A percentile compares a stretch with the other conserved stretches of the same genome.
phyloP scores from a whole-genome alignment of 2,888 invertebrate genomes.

The Thecophora atra region DNA sequence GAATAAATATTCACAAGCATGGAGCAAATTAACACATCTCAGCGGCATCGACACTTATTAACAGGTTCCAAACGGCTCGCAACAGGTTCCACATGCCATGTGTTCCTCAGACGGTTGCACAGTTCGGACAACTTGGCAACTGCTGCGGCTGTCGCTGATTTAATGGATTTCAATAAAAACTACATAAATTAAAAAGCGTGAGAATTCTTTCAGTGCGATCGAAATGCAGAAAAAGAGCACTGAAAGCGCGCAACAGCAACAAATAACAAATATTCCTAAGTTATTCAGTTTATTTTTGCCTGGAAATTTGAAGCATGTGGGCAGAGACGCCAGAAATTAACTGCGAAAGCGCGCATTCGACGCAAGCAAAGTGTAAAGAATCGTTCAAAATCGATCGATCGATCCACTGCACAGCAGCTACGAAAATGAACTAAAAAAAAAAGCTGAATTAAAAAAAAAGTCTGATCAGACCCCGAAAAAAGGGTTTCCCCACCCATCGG shows the following conservation, averaged over 20 bases:
- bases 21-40: conserved; percentile 10
- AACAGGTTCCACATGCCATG: conserved; percentile 4
- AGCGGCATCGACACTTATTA: neutral
- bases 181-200: conserved; percentile 36
- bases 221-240: neutral
- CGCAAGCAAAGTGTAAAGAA: conserved; percentile 40
- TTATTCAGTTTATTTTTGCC: neutral
- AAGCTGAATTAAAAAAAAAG: neutral
- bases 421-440: neutral
- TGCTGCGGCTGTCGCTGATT: conserved; percentile 1
- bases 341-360: conserved; percentile 19
- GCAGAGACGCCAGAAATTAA: conserved; percentile 56
- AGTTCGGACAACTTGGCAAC: neutral
- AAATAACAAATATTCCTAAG: neutral
- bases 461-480: conserved; percentile 36
- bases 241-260: neutral
- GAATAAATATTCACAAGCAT: neutral
- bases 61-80: neutral
- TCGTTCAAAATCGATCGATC: conserved; percentile 12
- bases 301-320: conserved; percentile 49
- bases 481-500: conserved; percentile 46
- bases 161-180: conserved; percentile 17
- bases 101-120: conserved; percentile 4
- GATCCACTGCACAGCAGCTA: neutral
- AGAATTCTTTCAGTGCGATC: conserved; percentile 29